These are phyloP conservation scores for Carterocephalus palaemon DNA, from an alignment of 2,888 invertebrate species.

Conservation along the genomic window DNA sequence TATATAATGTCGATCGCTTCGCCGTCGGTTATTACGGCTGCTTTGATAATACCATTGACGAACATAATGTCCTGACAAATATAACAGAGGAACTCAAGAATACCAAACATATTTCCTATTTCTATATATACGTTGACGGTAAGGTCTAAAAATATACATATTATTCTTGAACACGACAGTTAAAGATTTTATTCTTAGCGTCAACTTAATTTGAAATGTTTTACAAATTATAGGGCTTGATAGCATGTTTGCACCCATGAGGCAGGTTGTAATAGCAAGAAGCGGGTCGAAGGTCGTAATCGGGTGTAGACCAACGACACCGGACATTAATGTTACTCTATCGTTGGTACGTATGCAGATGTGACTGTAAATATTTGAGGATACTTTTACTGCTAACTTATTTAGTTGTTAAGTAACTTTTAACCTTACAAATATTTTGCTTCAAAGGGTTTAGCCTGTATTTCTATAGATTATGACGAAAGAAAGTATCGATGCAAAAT, in stretches of 20 bases:
- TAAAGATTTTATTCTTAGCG: no score
- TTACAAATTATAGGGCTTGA: constrained; percentile 60
- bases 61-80: constrained; percentile 44
- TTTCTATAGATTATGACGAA: constrained; percentile 3
- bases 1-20: constrained; percentile 62
- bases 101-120: constrained; percentile 55
- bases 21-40: constrained; percentile 80
- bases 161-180: not conserved
- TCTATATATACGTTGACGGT: constrained; percentile 71
- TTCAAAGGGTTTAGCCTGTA: constrained; percentile 7
- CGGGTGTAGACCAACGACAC: constrained; percentile 71
- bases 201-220: constrained; percentile 34
- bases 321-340: constrained; percentile 60
- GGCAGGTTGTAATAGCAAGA: constrained; percentile 52
- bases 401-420: constrained; percentile 5
- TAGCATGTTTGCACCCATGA: constrained; percentile 64
- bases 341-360: constrained; percentile 59
- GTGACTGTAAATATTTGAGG: constrained; percentile 4
- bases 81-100: constrained; percentile 57
- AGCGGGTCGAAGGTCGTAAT: constrained; percentile 51
- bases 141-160: constrained; percentile 39
- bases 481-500: constrained; percentile 10
- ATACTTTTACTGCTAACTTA: constrained; percentile 2
- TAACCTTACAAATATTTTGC: constrained; percentile 3
- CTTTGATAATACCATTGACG: constrained; percentile 59